phyloP scores from a whole-genome alignment of 2,113 vertebrate genomes.

The Ptychochromis oligacanthus region DNA sequence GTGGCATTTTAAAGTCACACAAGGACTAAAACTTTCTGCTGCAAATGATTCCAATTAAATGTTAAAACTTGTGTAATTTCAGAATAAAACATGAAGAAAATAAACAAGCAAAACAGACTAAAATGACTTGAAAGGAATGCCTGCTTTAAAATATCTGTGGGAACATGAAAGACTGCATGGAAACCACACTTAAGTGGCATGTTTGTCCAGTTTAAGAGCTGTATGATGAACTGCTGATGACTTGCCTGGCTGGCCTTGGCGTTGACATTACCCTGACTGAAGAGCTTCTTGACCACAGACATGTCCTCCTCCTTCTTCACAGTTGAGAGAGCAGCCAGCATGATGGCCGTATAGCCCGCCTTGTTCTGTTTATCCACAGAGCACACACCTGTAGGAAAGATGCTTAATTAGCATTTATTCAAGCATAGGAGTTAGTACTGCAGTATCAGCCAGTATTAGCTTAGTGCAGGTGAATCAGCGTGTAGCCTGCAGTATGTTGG shows the following conservation, averaged over 20 bases:
- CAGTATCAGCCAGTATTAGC: accelerated
- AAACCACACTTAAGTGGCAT: not conserved
- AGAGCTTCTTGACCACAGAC: conserved; percentile 88
- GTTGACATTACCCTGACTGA: conserved; percentile 89
- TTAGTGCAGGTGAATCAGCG: not conserved
- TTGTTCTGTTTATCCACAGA: conserved; percentile 92
- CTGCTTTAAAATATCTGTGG: not conserved
- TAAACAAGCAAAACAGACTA: not conserved
- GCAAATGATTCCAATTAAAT: not conserved
- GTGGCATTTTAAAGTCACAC: not conserved
- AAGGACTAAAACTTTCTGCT: not conserved
- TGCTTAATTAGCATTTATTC: not conserved
- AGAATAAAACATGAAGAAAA: not conserved
- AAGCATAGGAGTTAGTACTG: not conserved
- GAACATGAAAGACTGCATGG: not conserved
- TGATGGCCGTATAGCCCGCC: conserved; percentile 94
- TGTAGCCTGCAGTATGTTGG: not conserved
- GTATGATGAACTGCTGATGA: not conserved
- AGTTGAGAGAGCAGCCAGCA: conserved; percentile 90
- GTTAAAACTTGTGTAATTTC: not conserved
- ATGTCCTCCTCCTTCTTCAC: conserved; percentile 87
- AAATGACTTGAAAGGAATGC: not conserved
- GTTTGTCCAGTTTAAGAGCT: not conserved
- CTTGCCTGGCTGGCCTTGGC: conserved; percentile 93
- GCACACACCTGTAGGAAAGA: conserved; percentile 82